phyloP scores from a whole-genome alignment of 1,140 invertebrate species.

The Anadara kagoshimensis region DNA sequence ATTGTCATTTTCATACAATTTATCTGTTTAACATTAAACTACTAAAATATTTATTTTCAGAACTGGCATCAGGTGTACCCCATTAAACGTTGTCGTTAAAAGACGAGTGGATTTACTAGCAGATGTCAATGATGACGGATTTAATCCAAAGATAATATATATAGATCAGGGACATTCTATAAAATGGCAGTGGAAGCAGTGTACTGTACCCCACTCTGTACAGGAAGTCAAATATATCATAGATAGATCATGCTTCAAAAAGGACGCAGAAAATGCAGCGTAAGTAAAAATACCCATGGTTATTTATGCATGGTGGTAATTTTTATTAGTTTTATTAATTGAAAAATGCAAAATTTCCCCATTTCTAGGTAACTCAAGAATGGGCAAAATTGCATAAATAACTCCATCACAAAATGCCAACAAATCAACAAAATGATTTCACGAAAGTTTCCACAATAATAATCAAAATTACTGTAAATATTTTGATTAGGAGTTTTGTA shows the following conservation, averaged over 20 bases:
- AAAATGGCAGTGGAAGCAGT: constrained; percentile 70
- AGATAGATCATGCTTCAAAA: constrained; percentile 55
- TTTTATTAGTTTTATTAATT: neutral
- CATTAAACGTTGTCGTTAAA: constrained; percentile 61
- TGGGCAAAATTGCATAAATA: too few relatives aligned
- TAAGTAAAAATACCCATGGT: constrained; percentile 30
- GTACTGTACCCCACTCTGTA: constrained; percentile 63
- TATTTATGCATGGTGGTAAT: neutral
- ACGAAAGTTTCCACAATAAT: too few relatives aligned
- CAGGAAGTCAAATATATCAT: constrained; percentile 63
- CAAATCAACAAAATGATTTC: too few relatives aligned
- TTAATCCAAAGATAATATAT: constrained; percentile 63
- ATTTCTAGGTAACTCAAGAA: too few relatives aligned
- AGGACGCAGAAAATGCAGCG: constrained; percentile 47
- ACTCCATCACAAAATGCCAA: too few relatives aligned
- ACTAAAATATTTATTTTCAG: constrained; percentile 39
- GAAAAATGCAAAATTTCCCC: too few relatives aligned
- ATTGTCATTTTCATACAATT: too few relatives aligned
- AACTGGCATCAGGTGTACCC: constrained; percentile 64
- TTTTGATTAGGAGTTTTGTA: too few relatives aligned
- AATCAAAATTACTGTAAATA: too few relatives aligned
- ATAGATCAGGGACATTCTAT: constrained; percentile 69
- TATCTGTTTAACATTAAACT: too few relatives aligned
- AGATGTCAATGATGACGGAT: constrained; percentile 68
- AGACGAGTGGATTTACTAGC: constrained; percentile 57